Percentiles rank a stretch among this genome's conserved stretches.
These are phyloP conservation scores for Schizopygopsis pylzovi DNA, from an alignment of 2,797 vertebrate species.

Conservation along the genomic window DNA sequence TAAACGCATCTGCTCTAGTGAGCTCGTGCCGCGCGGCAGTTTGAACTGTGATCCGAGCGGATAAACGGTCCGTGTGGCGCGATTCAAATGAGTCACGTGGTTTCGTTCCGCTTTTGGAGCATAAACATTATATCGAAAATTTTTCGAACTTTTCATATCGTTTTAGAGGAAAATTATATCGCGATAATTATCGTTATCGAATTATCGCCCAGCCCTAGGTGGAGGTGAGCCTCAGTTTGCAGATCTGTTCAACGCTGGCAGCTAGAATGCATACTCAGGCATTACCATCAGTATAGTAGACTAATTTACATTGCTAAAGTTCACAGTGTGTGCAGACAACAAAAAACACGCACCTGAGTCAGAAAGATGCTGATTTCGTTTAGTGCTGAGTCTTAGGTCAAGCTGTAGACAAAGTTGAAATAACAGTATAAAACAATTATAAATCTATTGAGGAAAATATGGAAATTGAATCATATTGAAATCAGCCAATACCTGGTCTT, in stretches of 20 bases:
- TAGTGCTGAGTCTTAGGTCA: neutral
- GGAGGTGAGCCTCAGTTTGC: constrained; percentile 6
- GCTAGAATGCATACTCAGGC: neutral
- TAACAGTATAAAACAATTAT: no score
- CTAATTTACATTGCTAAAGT: neutral
- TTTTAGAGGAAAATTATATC: no score
- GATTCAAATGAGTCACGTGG: no score
- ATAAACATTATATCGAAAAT: no score
- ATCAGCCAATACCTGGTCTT: constrained; percentile 4
- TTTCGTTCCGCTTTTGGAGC: no score
- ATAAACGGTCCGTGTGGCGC: no score
- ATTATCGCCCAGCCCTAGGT: no score
- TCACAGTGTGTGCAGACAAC: neutral
- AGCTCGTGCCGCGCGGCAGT: no score
- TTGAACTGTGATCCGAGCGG: no score
- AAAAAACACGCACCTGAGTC: constrained; percentile 8
- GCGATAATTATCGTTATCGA: no score
- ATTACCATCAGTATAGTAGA: neutral
- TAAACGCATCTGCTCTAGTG: no score
- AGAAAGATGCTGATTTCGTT: neutral
- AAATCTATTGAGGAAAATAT: neutral
- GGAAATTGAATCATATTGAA: neutral
- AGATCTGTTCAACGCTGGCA: constrained; percentile 1
- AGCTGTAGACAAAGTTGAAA: neutral
- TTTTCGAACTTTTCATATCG: no score